Evolutionary conservation across 2,113 vertebrate genomes (phyloP), one percentile per base, ranked within the genome.

Genomic region (Calcarius ornatus): DNA sequence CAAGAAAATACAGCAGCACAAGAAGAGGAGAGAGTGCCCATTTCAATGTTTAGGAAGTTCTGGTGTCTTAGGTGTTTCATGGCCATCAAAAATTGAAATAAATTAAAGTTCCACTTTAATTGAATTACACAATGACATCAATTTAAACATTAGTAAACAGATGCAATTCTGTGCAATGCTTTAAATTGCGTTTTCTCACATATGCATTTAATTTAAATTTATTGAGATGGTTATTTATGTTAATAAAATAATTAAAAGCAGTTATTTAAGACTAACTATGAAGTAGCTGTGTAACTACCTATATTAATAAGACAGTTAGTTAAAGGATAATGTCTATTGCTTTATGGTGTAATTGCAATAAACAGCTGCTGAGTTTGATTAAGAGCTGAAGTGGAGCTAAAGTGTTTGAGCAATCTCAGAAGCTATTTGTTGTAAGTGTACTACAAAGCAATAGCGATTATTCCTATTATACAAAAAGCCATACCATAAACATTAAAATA

Each of bases 221-320:
- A 97, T 95, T 97, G 97, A 93, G 91, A 88, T 97, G 77, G 87
- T 97, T 97, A 97, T 97, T 97, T 97, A 97, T 95, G 96, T 97
- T 97, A 97, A 97, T 97, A 97, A 96, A 97, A 97, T 96, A 97
- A 97, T 97, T 97, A 97, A 97, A 97, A 96, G 92, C 93, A 94
- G 95, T 97, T 97, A 97, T 97, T 97, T 97, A 97, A 97, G 71
- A 97, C 87, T 97, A 97, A 97, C 97, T 97, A 94, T 93, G 95
- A 97, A 97, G 95, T 97, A 97, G 80, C 96, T 96, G 80, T 95
- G 94, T 97, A 97, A 97, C 97, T 97, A 97, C 97, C 97, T 97
- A 97, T 97, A 97, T 96, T 97, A 97, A 97, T 97, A 97, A 97
- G 97, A 97, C 95, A 96, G 97, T 97, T 97, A 97, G 95, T 97